These are phyloP conservation scores for Calidris pugnax DNA, from an alignment of 2,113 vertebrate genomes.

Conservation along the genomic window DNA sequence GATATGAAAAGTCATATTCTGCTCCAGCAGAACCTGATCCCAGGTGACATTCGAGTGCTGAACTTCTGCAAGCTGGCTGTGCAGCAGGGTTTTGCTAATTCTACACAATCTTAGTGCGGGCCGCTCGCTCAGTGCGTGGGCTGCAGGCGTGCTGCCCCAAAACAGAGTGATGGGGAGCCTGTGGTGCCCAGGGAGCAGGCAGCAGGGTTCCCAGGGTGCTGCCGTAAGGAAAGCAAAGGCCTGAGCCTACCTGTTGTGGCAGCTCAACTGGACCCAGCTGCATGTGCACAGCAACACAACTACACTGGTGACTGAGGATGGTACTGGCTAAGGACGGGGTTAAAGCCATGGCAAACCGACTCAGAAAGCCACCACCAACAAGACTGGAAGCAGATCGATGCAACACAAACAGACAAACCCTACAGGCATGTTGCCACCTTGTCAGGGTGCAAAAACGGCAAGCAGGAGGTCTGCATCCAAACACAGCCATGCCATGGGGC, in stretches of 20 bases:
- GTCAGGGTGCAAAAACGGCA: neutral
- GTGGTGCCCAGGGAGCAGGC: neutral
- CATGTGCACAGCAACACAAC: too few species aligned
- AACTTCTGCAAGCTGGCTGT: slow-evolving; percentile 42
- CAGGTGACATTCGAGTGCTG: neutral
- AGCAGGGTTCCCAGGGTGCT: neutral
- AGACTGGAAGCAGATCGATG: neutral
- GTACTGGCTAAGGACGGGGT: neutral
- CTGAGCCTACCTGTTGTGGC: neutral
- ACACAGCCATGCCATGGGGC: neutral
- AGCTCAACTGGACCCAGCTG: rapidly evolving
- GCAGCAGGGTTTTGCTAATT: neutral
- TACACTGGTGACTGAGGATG: neutral
- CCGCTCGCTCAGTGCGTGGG: rapidly evolving
- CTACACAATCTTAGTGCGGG: neutral
- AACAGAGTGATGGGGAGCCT: rapidly evolving
- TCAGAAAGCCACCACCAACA: neutral
- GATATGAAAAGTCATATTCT: slow-evolving; percentile 14
- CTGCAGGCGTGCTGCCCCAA: neutral
- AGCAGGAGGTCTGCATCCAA: neutral
- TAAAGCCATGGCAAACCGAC: neutral
- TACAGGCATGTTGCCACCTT: rapidly evolving
- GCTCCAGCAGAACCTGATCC: slow-evolving; percentile 49
- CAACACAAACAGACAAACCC: neutral
- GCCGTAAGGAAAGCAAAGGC: neutral